Base-by-base conservation (phyloP, 2,113 vertebrate species). In the Pungitius pungitius region DNA sequence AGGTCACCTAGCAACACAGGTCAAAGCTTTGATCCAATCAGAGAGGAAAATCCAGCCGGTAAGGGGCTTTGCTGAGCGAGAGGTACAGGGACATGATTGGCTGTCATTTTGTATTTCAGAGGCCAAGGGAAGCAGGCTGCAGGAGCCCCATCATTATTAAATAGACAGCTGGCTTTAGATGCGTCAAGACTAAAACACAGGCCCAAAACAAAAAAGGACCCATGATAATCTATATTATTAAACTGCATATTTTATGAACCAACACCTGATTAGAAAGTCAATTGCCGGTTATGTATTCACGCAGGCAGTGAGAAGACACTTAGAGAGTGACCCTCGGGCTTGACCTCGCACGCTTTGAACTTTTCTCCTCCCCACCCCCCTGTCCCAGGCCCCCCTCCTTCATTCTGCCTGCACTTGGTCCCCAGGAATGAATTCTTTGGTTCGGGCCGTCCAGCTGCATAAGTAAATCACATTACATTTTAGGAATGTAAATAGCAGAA, bases 401-500 rank as follows among this genome's bases (percentile, higher is more conserved):
- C n/a, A 54, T 60, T 68, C 49, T 68, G 64, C 55, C 73, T 82
- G 75, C 84, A 61, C 86, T 86, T 43, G 69, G 69, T 87, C 84
- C 69, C 81, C 40, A 56, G 65, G 84, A 90, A 85, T 75, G 67
- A 85, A 70, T 12, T 74, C 90, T 92, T 92, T 92, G 89, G 93
- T 92, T 87, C 39, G 73, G 70, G 40, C 68, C 43, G 61, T 88
- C 91, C 87, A 87, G 90, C 89, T 90, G 90, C 87, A 89, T 80
- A 87, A 92, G 84, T 91, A 85, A 93, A 91, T 89, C 90, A 65
- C 85, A 89, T 90, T 85, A 86, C 86, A 87, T 91, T 92, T 92
- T 82, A 90, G 88, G 91, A 90, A 92, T 88, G 88, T 90, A 93
- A 93, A 93, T 88, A 93, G 87, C 85, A 92, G 77, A 91, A 92